phyloP scores from a whole-genome alignment of 2,797 vertebrate species.

The Gephyroberyx darwinii region DNA sequence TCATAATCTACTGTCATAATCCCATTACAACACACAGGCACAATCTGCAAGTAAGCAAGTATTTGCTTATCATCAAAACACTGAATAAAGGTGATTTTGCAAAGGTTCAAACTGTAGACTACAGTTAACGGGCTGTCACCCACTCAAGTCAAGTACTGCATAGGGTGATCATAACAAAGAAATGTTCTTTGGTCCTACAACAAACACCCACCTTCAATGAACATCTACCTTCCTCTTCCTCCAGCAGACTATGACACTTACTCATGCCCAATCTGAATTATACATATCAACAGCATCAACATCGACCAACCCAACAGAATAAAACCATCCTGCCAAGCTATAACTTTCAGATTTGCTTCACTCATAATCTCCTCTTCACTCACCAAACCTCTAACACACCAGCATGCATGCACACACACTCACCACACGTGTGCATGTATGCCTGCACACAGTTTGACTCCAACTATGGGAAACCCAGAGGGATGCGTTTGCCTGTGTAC shows the following conservation, averaged over 20 bases:
- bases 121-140: not conserved
- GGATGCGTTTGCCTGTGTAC: constrained; percentile 47
- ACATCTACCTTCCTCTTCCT: constrained; percentile 1
- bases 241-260: constrained; percentile 24
- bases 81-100: constrained; percentile 6
- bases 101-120: constrained; percentile 1
- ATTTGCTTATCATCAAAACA: constrained; percentile 8
- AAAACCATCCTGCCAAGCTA: constrained; percentile 8
- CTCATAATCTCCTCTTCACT: constrained; percentile 21
- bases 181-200: constrained; percentile 9
- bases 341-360: constrained; percentile 9
- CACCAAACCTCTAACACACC: not conserved
- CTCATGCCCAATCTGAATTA: constrained; percentile 1
- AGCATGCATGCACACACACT: constrained; percentile 43
- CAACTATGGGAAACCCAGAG: constrained; percentile 53
- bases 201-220: constrained; percentile 18
- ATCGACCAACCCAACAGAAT: not conserved
- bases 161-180: constrained; percentile 9
- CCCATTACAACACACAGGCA: constrained; percentile 3
- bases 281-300: constrained; percentile 8
- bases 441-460: constrained; percentile 51
- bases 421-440: constrained; percentile 60
- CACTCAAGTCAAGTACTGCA: not conserved
- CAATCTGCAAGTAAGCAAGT: constrained; percentile 20
- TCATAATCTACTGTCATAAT: constrained; percentile 26